Percentiles rank a stretch among this genome's conserved stretches.
These are phyloP conservation scores for Apis laboriosa DNA, from an alignment of 1,140 invertebrate genomes.

Conservation along the genomic window DNA sequence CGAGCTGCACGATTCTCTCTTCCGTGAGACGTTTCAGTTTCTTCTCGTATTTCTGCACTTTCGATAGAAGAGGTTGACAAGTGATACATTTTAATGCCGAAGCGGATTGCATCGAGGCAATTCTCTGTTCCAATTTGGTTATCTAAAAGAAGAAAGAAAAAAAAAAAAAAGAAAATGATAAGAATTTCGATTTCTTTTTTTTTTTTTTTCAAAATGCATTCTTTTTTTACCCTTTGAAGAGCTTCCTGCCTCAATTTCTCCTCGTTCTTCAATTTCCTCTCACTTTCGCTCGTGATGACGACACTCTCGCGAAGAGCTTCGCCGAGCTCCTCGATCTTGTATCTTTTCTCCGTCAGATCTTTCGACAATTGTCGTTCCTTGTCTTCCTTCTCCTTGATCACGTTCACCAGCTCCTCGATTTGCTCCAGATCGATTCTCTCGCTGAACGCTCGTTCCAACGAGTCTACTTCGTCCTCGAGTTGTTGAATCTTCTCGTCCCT, in stretches of 20 bases:
- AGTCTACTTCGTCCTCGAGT: constrained; percentile 73
- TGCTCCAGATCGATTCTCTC: constrained; percentile 74
- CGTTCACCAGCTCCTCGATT: constrained; percentile 72
- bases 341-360: constrained; percentile 59
- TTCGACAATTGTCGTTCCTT: constrained; percentile 61
- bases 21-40: constrained; percentile 82
- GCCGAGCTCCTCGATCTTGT: constrained; percentile 69
- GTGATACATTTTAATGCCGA: constrained; percentile 85
- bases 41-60: constrained; percentile 83
- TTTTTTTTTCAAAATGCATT: background rate
- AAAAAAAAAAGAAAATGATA: background rate
- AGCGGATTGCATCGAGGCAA: constrained; percentile 86
- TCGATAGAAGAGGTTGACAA: constrained; percentile 84
- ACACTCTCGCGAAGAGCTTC: constrained; percentile 84
- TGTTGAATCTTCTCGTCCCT: constrained; percentile 69
- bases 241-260: constrained; percentile 83
- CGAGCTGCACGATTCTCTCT: constrained; percentile 86
- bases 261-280: constrained; percentile 84
- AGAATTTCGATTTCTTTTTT: background rate
- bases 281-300: constrained; percentile 84
- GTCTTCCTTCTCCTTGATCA: constrained; percentile 73
- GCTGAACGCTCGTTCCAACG: constrained; percentile 70
- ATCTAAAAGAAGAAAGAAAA: constrained; percentile 82
- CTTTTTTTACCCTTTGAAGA: constrained; percentile 83
- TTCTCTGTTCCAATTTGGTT: constrained; percentile 85